A percentile compares a stretch with the other conserved stretches of the same genome.
Conservation (phyloP, 2,888 invertebrate genomes). For the Chymomyza caudatula region DNA sequence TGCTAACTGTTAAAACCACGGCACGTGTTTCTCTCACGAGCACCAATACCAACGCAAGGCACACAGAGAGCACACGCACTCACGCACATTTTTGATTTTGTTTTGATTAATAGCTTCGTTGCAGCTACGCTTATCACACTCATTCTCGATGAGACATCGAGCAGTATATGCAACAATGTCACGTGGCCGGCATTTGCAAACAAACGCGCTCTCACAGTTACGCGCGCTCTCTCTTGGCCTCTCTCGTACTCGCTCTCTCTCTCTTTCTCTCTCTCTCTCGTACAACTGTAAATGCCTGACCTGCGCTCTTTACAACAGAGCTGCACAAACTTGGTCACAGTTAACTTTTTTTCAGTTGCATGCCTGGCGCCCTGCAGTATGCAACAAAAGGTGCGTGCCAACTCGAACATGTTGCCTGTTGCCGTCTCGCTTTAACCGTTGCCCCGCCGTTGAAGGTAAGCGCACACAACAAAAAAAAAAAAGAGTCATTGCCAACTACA, state of each 20-base stretch:
- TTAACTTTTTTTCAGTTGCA: conserved; percentile 26
- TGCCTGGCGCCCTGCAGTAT: conserved; percentile 46
- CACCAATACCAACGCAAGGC: conserved; percentile 42
- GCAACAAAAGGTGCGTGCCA: conserved; percentile 25
- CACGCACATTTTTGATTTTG: conserved; percentile 59
- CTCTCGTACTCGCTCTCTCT: neutral
- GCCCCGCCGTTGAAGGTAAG: conserved; percentile 31
- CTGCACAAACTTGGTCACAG: conserved; percentile 45
- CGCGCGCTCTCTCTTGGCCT: conserved; percentile 5
- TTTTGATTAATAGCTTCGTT: conserved; percentile 73
- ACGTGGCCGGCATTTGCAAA: conserved; percentile 61
- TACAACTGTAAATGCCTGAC: conserved; percentile 29
- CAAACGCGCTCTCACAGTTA: conserved; percentile 7
- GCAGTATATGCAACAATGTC: conserved; percentile 64
- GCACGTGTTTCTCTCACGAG: conserved; percentile 74
- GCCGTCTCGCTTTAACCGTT: conserved; percentile 42
- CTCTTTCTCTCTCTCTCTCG: neutral
- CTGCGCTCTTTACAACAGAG: conserved; percentile 56
- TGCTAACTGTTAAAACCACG: conserved; percentile 37
- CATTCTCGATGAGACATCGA: conserved; percentile 15
- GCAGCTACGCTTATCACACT: conserved; percentile 39
- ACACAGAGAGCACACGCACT: neutral
- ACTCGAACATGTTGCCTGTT: conserved; percentile 62
- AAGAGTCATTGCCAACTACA: conserved; percentile 25
- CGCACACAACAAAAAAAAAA: conserved; percentile 13